Base-by-base conservation (phyloP, 2,888 invertebrate genomes). In the Cataglyphis albicans region DNA sequence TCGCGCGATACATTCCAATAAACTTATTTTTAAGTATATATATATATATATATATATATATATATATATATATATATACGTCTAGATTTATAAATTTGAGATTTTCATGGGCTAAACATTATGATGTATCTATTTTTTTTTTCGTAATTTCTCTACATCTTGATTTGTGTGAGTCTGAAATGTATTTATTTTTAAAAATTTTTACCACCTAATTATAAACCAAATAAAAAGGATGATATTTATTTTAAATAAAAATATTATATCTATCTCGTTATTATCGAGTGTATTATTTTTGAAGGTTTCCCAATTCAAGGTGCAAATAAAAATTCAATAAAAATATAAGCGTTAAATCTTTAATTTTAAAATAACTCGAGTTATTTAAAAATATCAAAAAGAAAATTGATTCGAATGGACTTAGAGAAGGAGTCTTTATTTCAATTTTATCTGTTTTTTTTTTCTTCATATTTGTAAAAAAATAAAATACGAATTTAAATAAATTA, bases 1-100 rank as follows among this genome's bases (percentile, higher is more conserved):
- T 59, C 21, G 57, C 68, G 32, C 57, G 32, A 29, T 32, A 18
- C 29, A 12, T 1, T 78, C 25, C 5, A 15, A 41, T 57, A 15
- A 41, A 76, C 57, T 76, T 65, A 41, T 65, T 65, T 29, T 44
- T n/a, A 18, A 52, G 1, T 15, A n/a, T 25, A 35, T 38, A 35
- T 18, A 48, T 15, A 38, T 38, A 38, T 38, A 38, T 38, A 38
- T 9, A 38, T 15, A 35, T 35, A 32, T 21, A 35, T 35, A 21
- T 18, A 44, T 41, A 41, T 12, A 41, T 41, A 41, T 41, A 10
- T 10, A 41, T 18, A 35, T 25, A 21, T 21, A 18, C 5, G 35
- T 35, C 12, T 12, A 57, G 4, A 44, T 59, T 59, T 78, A 70
- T 59, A 78, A 59, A 59, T 21, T 78, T 0, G 2, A 70, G 44